These are phyloP conservation scores for Selenia dentaria DNA, from an alignment of 2,888 invertebrate species.

Conservation along the genomic window DNA sequence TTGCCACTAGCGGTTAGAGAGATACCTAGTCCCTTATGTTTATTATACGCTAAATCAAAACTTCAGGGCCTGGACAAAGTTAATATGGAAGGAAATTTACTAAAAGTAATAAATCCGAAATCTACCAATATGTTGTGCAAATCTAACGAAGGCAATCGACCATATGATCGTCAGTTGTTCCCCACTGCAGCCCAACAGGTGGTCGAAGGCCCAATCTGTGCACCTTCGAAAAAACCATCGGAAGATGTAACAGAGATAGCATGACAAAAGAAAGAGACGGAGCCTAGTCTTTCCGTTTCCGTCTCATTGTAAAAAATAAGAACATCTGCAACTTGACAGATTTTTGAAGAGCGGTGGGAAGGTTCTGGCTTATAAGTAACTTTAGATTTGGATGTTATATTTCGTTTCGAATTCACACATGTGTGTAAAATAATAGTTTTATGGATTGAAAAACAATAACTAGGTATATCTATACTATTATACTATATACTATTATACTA, in stretches of 20 bases:
- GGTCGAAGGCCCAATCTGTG: conserved; percentile 71
- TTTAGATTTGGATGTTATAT: conserved; percentile 29
- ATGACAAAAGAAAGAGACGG: conserved; percentile 44
- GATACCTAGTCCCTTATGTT: too few species aligned
- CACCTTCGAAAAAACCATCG: conserved; percentile 57
- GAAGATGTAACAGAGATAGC: conserved; percentile 44
- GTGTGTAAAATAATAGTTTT: too few species aligned
- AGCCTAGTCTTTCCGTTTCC: conserved; percentile 76
- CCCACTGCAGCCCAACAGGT: conserved; percentile 56
- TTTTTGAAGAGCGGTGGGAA: conserved; percentile 61
- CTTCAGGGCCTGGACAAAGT: too few species aligned
- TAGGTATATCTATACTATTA: too few species aligned
- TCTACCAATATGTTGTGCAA: conserved; percentile 3
- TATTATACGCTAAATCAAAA: too few species aligned
- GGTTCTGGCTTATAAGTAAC: conserved; percentile 40
- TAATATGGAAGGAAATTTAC: too few species aligned
- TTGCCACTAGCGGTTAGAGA: too few species aligned
- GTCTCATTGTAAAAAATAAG: conserved; percentile 70
- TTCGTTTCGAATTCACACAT: conserved; percentile 17
- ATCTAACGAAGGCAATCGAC: conserved; percentile 28
- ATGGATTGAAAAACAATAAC: too few species aligned
- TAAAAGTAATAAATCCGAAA: too few species aligned
- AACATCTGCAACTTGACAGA: conserved; percentile 72
- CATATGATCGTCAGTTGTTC: conserved; percentile 73
- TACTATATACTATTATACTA: too few species aligned